phyloP scores from a whole-genome alignment of 1,140 invertebrate species.

The Pseudomyrmex cubaensis region DNA sequence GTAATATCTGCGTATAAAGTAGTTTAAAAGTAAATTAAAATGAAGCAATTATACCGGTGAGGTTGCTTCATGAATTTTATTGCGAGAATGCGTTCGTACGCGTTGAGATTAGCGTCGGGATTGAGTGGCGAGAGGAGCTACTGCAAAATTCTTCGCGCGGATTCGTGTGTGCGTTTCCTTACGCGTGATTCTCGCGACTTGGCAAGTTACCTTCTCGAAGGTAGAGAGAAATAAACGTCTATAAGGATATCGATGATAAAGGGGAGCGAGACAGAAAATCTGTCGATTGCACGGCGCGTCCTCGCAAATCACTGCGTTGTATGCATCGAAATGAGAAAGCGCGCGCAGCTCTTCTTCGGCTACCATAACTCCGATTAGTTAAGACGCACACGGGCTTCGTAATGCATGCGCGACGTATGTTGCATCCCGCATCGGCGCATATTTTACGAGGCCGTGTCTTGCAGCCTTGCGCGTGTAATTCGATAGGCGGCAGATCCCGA shows the following conservation, averaged over 20 bases:
- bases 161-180: neutral
- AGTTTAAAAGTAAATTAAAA: neutral
- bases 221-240: neutral
- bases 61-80: neutral
- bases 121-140: neutral
- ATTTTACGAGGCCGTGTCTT: conserved; percentile 66
- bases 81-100: neutral
- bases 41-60: neutral
- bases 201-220: neutral
- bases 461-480: conserved; percentile 49
- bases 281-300: conserved; percentile 61
- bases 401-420: conserved; percentile 70
- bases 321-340: conserved; percentile 72
- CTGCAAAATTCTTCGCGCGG: neutral
- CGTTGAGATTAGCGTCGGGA: neutral
- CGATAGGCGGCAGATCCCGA: conserved; percentile 43
- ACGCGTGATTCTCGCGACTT: neutral
- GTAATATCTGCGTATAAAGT: conserved; percentile 8
- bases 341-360: conserved; percentile 63
- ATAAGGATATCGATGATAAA: conserved; percentile 2
- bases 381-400: conserved; percentile 72
- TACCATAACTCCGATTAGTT: conserved; percentile 76
- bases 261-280: conserved; percentile 59
- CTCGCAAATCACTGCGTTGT: conserved; percentile 73
- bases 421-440: conserved; percentile 68